Base-by-base conservation (phyloP, 2,113 vertebrate genomes). In the Chascanopsetta lugubris region DNA sequence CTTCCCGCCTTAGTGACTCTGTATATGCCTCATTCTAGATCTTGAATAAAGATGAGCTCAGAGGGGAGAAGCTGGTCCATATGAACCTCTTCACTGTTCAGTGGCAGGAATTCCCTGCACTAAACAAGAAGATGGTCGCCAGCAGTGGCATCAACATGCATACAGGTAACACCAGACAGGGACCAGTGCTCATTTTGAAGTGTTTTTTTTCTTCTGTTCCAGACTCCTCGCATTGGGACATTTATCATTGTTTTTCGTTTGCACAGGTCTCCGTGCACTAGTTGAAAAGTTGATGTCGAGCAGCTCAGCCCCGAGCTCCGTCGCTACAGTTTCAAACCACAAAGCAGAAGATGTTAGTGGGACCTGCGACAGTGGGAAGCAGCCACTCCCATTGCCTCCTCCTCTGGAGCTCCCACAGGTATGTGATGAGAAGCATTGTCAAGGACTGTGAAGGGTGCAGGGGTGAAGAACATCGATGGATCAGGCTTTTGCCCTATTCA, bases 61-160 rank as follows among this genome's bases (percentile, higher is more conserved):
- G 91, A 32, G 87, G 83, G 29, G 74, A 78, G 53, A 87, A 72
- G 11, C 84, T 93, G 10, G 87, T 92, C 42, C 87, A 94, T 1
- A 26, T 98, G 62, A 93, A 95, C 82, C 89, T 98, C 49, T 98
- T 96, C 77, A 82, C 93, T 48, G 91, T 94, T 64, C 27, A 94
- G 77, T 95, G 93, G 78, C 90, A 53, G 48, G 61, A 66, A 32
- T 38, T 73, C 25, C 1, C 12, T n/a, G 5, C 18, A 3, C 45
- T 53, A 6, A 72, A 53, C 32, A 70, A 56, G 20, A 51, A 25
- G 26, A 29, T 7, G 10, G 15, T 5, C 26, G 13, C 3, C 8
- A 13, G 9, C 22, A 40, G 1, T 0, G 50, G 5, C 27, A 5
- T 0, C 25, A 42, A 9, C 2, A 5, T 26, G 30, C 69, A 68